Evolutionary conservation across 2,888 invertebrate genomes (phyloP), one percentile per base, ranked within the genome.

Genomic region (Caradrina clavipalpis): DNA sequence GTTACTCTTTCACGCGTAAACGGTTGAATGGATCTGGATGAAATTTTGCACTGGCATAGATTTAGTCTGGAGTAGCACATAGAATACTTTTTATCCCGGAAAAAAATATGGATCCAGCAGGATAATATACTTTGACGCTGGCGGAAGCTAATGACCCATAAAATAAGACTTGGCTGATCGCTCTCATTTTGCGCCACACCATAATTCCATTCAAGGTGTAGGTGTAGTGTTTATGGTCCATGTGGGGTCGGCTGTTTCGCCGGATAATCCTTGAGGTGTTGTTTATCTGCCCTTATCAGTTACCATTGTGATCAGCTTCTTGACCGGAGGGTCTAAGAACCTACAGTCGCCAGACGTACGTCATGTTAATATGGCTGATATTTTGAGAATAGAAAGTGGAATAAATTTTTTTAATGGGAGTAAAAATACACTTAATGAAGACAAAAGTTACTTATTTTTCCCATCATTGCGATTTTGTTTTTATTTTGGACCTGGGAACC

Each of bases 221-320:
- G 79, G 80, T 82, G 80, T 78, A 71, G 77, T 82, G 81, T 86
- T 85, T 83, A 76, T 82, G 69, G 80, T 69, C 61, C 68, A 67
- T 56, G 56, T 47, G 42, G n/a, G 26, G 26, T 64, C 21, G 26
- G 15, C 35, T 82, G 76, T 76, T 83, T 64, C 64, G 63, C 56
- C 65, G 35, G 71, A 77, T 81, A 80, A 86, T 81, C 79, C 66
- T 17, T 59, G 45, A 59, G 58, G 49, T 62, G 56, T 55, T 73
- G 61, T 73, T 42, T 45, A 42, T 50, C 10, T 58, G 15, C 21
- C 55, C 17, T 50, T 58, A 47, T 58, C 35, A 7, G 66, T 66
- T 47, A 55, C 75, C 55, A 45, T 62, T 49, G 26, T 15, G 39
- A 51, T 10, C 49, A 21, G 45, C 11, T 26, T 42, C 8, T 13